A percentile compares a stretch with the other conserved stretches of the same genome.
phyloP scores from a whole-genome alignment of 2,888 invertebrate species.

The Eristalinus sepulchralis region DNA sequence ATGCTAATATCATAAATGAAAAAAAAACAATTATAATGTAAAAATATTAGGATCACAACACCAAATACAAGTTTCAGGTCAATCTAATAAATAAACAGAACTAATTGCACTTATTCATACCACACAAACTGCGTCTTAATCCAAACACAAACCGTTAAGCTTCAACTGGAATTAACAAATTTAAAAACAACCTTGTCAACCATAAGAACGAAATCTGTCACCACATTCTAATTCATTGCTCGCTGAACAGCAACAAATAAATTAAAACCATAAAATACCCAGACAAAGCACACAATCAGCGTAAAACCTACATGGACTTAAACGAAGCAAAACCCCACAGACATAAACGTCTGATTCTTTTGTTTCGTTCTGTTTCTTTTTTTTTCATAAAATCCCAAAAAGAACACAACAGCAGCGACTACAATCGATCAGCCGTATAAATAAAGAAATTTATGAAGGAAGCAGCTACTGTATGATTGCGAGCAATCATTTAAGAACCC shows the following conservation, averaged over 20 bases:
- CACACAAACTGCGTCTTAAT: not conserved
- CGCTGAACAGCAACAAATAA: not conserved
- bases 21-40: too few species aligned
- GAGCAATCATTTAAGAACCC: conserved; percentile 31
- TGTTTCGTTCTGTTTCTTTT: not conserved
- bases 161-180: not conserved
- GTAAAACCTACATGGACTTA: conserved; percentile 44
- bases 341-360: not conserved
- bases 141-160: not conserved
- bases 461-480: conserved; percentile 56
- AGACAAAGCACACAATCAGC: conserved; percentile 35
- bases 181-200: not conserved
- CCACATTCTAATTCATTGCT: not conserved
- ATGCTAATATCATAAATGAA: too few species aligned
- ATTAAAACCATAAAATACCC: conserved; percentile 2
- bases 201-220: not conserved
- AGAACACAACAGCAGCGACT: not conserved
- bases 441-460: conserved; percentile 29
- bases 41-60: too few species aligned
- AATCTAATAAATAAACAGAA: not conserved
- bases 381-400: not conserved
- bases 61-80: too few species aligned
- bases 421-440: conserved; percentile 23
- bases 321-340: conserved; percentile 9
- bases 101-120: not conserved